Evolutionary conservation across 2,797 vertebrate species (phyloP), one percentile per base, ranked within the genome.

Genomic region (Bucorvus abyssinicus): DNA sequence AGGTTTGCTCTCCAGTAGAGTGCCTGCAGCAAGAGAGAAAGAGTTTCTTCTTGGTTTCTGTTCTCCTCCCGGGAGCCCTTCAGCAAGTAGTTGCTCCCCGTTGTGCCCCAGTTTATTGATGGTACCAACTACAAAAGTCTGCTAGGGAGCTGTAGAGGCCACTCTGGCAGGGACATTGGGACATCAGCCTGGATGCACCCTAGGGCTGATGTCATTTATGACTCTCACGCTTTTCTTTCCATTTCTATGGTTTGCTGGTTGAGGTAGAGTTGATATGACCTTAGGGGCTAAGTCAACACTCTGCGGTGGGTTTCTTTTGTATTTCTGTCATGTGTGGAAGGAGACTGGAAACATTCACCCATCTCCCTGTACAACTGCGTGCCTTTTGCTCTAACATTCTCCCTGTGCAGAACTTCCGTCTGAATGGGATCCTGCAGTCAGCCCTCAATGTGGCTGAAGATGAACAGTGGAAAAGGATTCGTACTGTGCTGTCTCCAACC

Each of bases 381-480:
- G 19, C 14, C 38, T 89, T 78, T 67, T 70, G 36, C 42, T 89
- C 45, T 52, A 52, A 76, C 16, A 2, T 74, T 81, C 14, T 29
- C n/a, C n/a, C 23, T 14, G 6, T 45, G 45, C 77, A 99, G 98
- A 97, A 97, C 82, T 97, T 98, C 2, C 34, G 55, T 57, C 97
- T 99, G 91, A 98, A 97, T 0, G 98, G 98, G 2, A 55, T 77
- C 0, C 63, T 99, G 92, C 83, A 97, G 0, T 98, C 98, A 0
- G 97, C 98, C 1, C 26, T 98, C 74, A 70, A 13, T 0, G 1
- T 97, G 8, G 96, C 96, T 13, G 95, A 97, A 61, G 98, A 98
- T 52, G 98, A 98, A 6, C 92, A 98, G 24, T 98, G 98, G 98
- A 99, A 22, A 85, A 98, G 97, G 78, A 98, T 99, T 69, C 97